Base-by-base conservation (phyloP, 2,113 vertebrate species). In the Tringa solitaria region DNA sequence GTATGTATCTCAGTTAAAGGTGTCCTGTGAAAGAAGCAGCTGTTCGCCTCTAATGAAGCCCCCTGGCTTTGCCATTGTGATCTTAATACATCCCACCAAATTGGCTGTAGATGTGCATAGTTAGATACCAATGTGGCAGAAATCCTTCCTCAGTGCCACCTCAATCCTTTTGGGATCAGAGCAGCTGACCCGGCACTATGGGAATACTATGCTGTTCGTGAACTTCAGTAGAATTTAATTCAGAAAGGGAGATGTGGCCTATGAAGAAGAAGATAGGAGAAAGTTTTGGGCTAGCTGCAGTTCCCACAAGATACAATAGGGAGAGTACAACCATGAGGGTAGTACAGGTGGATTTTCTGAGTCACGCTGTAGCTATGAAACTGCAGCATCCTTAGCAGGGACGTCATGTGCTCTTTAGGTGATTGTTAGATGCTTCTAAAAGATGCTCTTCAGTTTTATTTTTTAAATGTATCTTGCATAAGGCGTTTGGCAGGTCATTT, bases 381-480 rank as follows among this genome's bases (percentile, higher is more conserved):
- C 4, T 6, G 22, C 8, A 88, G 17, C 33, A 54, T 21, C 13
- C 27, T 43, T 67, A 74, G 68, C 67, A 77, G 26, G 35, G 45
- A 10, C 33, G 64, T 48, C 0, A 0, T 24, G 12, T 1, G 1
- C 39, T 73, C 56, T 82, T 41, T 13, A 53, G 37, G 27, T 22
- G 23, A 41, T 85, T 76, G 41, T 81, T 41, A 41, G 28, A 39
- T 9, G 37, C 28, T 8, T 86, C 32, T 83, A 41, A 90, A 79
- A 57, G n/a, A 41, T 1, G 4, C 7, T 61, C 18, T 69, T 80
- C 14, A 6, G 4, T 56, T 88, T 88, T 63, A 3, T 27, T 89
- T 91, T 84, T 70, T 21, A 16, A 39, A 60, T 56, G 33, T n/a
- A 33, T 57, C 30, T 53, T 41, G 27, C 37, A 30, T 80, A 11